Base-by-base conservation (phyloP, 2,888 invertebrate species). In the Amblyteles armatorius region DNA sequence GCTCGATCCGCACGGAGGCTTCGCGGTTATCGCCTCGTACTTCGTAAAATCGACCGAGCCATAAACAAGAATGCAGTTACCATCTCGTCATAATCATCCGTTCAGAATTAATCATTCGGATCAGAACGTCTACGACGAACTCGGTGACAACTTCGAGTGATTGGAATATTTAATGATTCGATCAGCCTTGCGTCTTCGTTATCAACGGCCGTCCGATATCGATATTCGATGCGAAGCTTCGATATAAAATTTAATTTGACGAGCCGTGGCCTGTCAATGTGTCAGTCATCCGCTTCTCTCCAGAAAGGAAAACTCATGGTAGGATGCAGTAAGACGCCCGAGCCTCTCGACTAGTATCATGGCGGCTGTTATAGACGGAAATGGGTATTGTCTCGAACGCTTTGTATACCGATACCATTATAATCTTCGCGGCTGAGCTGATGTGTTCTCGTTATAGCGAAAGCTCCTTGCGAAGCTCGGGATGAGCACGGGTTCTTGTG, bases 391-490 rank as follows among this genome's bases (percentile, higher is more conserved):
- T 76, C 65, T 50, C 48, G 65, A 50, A 19, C 50, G 50, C 76
- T 63, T 76, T 65, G 50, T 65, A 16, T 50, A 5, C 16, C 26
- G 60, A 52, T 16, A 16, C 33, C 29, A 65, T 48, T 74, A 50
- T 65, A 65, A 65, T 71, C 26, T 71, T 26, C 69, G 29, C 68
- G 71, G 74, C 73, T 74, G 79, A 82, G 73, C 44, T 76, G 63
- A 69, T 78, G 74, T 79, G 78, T 67, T 68, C 50, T 29, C 73
- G 65, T 57, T 74, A 60, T 44, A 13, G 71, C 72, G 74, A 81
- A 68, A 79, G 68, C 67, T 73, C 16, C 73, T 68, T 68, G 29
- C 80, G 77, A 72, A 44, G 65, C 68, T 69, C 65, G 29, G 52
- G 77, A 40, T 52, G 40, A 11, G 36, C 65, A 11, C 22, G 29